These are phyloP conservation scores for Tenebrio molitor DNA, from an alignment of 1,140 invertebrate species.

Conservation along the genomic window DNA sequence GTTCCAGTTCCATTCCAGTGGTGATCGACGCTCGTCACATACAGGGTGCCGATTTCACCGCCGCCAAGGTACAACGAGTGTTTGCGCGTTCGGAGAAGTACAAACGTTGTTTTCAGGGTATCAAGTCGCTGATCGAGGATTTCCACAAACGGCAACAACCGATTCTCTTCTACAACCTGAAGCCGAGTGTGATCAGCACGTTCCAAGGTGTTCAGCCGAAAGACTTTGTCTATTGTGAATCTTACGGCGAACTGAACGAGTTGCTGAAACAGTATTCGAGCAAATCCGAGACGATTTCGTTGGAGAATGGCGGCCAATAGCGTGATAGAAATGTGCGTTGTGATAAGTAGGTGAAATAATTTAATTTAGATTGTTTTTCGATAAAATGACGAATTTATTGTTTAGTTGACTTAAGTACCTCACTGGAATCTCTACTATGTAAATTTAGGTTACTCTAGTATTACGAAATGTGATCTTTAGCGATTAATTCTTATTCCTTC, in stretches of 20 bases:
- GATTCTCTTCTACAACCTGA: conserved; percentile 81
- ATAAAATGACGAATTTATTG: conserved; percentile 34
- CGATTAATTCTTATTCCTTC: neutral
- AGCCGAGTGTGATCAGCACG: conserved; percentile 77
- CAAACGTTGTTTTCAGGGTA: conserved; percentile 78
- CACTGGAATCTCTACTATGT: conserved; percentile 3
- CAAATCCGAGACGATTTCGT: conserved; percentile 17
- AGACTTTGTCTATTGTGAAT: conserved; percentile 75
- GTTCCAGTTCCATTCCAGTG: conserved; percentile 73
- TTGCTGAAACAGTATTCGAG: conserved; percentile 68
- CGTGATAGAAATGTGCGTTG: neutral
- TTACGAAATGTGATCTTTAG: conserved; percentile 23
- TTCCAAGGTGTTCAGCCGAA: conserved; percentile 80
- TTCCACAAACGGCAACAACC: conserved; percentile 80
- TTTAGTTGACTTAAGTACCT: conserved; percentile 12
- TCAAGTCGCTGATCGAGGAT: conserved; percentile 81
- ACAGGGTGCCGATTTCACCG: conserved; percentile 82
- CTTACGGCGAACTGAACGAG: conserved; percentile 74
- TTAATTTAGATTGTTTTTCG: neutral
- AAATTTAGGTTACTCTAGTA: neutral
- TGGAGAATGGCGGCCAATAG: conserved; percentile 6
- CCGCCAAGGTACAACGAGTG: conserved; percentile 73
- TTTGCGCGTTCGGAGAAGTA: too few species aligned
- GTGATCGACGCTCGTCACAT: conserved; percentile 84
- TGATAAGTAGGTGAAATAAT: conserved; percentile 9